These are phyloP conservation scores for Dynastes grantii DNA, from an alignment of 2,888 invertebrate species.

Conservation along the genomic window DNA sequence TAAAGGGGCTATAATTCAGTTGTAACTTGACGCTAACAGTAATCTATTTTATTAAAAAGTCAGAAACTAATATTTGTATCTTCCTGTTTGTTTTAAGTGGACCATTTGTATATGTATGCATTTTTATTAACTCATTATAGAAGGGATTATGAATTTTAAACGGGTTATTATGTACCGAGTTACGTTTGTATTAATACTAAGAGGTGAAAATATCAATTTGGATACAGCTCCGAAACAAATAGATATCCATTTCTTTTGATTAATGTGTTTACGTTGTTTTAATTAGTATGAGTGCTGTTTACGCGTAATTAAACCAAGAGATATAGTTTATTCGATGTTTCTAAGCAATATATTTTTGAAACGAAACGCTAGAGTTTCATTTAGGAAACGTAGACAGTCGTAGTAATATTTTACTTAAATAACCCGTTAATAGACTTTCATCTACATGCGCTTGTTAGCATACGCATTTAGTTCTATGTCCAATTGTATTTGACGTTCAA, in stretches of 20 bases:
- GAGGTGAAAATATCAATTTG: constrained; percentile 47
- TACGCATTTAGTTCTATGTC: too few species aligned
- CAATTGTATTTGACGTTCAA: too few species aligned
- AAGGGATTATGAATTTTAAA: constrained; percentile 50
- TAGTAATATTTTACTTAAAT: too few species aligned
- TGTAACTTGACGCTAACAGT: constrained; percentile 60
- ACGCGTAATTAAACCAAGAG: constrained; percentile 20
- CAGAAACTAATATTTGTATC: constrained; percentile 64
- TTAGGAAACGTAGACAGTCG: not conserved
- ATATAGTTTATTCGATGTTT: constrained; percentile 33
- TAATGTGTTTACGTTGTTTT: constrained; percentile 47
- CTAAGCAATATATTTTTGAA: not conserved
- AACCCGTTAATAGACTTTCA: too few species aligned
- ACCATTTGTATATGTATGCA: constrained; percentile 62
- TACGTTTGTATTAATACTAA: constrained; percentile 45
- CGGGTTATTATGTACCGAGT: constrained; percentile 47
- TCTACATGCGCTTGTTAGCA: too few species aligned
- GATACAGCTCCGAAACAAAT: constrained; percentile 30
- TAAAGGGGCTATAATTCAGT: constrained; percentile 59
- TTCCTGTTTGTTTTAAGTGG: constrained; percentile 63
- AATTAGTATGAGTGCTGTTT: constrained; percentile 41
- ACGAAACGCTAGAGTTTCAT: not conserved
- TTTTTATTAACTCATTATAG: constrained; percentile 65
- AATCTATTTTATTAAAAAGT: constrained; percentile 63
- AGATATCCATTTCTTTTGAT: constrained; percentile 35